Evolutionary conservation across 2,888 invertebrate genomes (phyloP).

Genomic region (Lycia hirtaria): DNA sequence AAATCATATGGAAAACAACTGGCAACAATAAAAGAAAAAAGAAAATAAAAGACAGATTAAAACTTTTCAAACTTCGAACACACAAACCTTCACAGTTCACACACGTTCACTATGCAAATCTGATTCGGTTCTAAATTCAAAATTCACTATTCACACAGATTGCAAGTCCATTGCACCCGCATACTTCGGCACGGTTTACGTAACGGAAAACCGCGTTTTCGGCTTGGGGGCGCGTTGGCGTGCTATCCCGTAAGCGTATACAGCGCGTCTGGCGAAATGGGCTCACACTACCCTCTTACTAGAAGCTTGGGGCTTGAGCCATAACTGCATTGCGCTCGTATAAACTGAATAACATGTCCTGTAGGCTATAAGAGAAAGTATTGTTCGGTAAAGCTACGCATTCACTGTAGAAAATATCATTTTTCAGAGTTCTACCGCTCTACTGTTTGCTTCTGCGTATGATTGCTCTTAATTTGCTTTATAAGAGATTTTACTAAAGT

Average conservation of each 20-base stretch:
- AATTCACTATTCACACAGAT: constrained; percentile 39
- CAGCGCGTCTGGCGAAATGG: constrained; percentile 71
- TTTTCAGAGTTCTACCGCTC: neutral
- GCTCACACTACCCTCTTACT: constrained; percentile 54
- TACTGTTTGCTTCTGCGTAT: neutral
- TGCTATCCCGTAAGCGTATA: constrained; percentile 72
- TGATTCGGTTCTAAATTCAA: constrained; percentile 35
- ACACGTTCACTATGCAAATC: constrained; percentile 48
- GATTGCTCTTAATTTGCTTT: neutral
- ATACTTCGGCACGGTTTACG: constrained; percentile 52
- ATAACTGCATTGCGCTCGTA: constrained; percentile 79
- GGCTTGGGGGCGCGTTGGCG: constrained; percentile 51
- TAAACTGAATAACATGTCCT: constrained; percentile 30
- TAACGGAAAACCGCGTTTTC: constrained; percentile 50
- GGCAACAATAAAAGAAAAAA: constrained; percentile 16
- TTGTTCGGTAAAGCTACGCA: neutral
- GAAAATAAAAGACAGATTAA: constrained; percentile 21
- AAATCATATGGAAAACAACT: constrained; percentile 7
- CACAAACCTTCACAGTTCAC: constrained; percentile 62
- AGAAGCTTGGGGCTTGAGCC: constrained; percentile 45
- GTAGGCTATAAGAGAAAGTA: constrained; percentile 1
- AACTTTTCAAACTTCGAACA: constrained; percentile 27
- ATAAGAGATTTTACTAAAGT: neutral
- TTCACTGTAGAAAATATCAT: neutral
- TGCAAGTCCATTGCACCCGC: constrained; percentile 31